Evolutionary conservation across 1,140 invertebrate species (phyloP), one percentile per base, ranked within the genome.

Genomic region (Drepana arcuata): DNA sequence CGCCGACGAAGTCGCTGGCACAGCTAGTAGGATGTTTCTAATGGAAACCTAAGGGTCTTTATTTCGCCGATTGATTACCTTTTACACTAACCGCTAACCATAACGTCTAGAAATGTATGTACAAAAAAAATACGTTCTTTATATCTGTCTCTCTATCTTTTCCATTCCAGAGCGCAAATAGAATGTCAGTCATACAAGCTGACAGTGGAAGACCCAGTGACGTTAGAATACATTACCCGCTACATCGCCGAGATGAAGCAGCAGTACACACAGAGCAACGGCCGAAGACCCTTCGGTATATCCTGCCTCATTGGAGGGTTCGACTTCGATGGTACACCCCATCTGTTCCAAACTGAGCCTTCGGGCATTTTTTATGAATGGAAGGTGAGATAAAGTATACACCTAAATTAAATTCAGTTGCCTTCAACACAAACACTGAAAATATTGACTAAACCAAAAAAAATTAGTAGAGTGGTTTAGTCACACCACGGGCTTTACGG

Each of bases 231-330:
- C 41, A 50, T 67, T 10, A 36, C 64, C 2, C 45, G 57, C 1
- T 67, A 54, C 48, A 42, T 67, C 13, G 64, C 64, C 2, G 49
- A 51, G 14, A 36, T 61, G 32, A 95, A 95, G 70, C 93, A 99
- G 85, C 94, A 95, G 68, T 99, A 98, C 81, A 99, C 98, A n/a
- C 98, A 99, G 81, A 97, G 95, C 71, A 98, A 97, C 82, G 97
- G 98, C 29, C 86, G 96, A 42, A 88, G 97, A 70, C 97, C 97
- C 5, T 99, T 99, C 84, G 97, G 97, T 48, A 95, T 99, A 52
- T 98, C 96, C 2, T 97, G 95, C 67, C 84, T 99, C 2, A 91
- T 99, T 59, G 95, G 95, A 37, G 97, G 97, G 9, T 99, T 99
- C 83, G 96, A 99, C 84, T 92, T 90, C 55, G 97, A 99, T 82